Conservation (phyloP, 2,888 invertebrate genomes). For the Aphrophora alni region DNA sequence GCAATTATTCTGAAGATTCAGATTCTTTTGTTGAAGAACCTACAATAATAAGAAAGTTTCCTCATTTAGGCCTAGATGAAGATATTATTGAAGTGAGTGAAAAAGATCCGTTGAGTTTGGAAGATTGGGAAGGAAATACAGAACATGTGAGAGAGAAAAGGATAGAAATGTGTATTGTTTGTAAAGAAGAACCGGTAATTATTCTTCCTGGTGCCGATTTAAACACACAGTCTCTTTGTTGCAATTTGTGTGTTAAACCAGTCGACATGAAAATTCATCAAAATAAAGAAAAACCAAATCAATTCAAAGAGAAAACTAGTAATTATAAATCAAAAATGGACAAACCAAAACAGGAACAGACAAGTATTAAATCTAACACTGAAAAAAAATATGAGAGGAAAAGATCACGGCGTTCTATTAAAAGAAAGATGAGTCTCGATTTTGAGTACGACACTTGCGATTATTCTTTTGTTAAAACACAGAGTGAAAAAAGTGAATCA, state of each 20-base stretch:
- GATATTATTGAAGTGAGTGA: constrained; percentile 18
- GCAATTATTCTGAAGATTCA: background rate
- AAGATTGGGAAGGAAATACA: constrained; percentile 35
- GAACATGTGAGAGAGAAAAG: constrained; percentile 37
- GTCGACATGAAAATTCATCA: background rate
- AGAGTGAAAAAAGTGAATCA: background rate
- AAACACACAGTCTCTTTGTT: constrained; percentile 31
- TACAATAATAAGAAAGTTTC: constrained; percentile 18
- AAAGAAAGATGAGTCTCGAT: background rate
- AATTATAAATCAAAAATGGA: background rate
- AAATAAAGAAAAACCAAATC: background rate
- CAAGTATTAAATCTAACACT: background rate
- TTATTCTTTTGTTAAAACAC: background rate
- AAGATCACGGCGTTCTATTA: background rate
- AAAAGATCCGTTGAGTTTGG: constrained; percentile 40
- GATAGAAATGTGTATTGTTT: constrained; percentile 33
- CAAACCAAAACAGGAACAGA: background rate
- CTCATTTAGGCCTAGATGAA: background rate
- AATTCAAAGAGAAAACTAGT: too few relatives aligned
- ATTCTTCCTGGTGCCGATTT: constrained; percentile 28
- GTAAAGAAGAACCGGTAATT: constrained; percentile 32
- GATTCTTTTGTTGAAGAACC: constrained; percentile 19
- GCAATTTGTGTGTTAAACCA: constrained; percentile 34
- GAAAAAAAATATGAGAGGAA: background rate
- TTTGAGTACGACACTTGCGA: background rate